Conservation (phyloP, 1,140 invertebrate genomes). For the Holcopasites calliopsidis region DNA sequence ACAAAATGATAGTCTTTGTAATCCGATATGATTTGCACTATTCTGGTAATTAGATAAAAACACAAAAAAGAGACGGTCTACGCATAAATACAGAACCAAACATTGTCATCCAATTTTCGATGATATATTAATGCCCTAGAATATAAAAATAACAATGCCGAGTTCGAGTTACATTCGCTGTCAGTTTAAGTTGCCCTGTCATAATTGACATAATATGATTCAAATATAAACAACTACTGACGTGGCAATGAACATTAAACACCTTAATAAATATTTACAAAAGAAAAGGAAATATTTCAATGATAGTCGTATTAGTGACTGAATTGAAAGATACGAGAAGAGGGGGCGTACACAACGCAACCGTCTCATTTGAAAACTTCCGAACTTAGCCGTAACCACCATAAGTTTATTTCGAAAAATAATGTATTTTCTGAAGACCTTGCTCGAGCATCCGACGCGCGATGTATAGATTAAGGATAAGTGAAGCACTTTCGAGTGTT, state of each 20-base stretch:
- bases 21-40: too few species aligned
- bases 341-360: constrained; percentile 35
- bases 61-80: neutral
- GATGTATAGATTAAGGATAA: neutral
- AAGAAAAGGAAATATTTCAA: neutral
- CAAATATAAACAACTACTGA: neutral
- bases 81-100: neutral
- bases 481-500: neutral
- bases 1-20: too few species aligned
- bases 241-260: neutral
- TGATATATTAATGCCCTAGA: neutral
- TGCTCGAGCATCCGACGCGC: neutral
- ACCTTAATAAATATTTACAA: neutral
- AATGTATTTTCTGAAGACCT: neutral
- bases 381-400: constrained; percentile 28
- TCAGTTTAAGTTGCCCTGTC: neutral
- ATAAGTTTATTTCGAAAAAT: constrained; percentile 48
- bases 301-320: constrained; percentile 1
- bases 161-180: neutral
- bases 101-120: neutral
- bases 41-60: neutral
- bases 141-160: neutral
- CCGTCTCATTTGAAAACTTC: constrained; percentile 56
- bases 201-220: neutral
- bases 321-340: constrained; percentile 23